These are phyloP conservation scores for Lutraria rhynchaena DNA, from an alignment of 1,140 invertebrate species.

Conservation along the genomic window DNA sequence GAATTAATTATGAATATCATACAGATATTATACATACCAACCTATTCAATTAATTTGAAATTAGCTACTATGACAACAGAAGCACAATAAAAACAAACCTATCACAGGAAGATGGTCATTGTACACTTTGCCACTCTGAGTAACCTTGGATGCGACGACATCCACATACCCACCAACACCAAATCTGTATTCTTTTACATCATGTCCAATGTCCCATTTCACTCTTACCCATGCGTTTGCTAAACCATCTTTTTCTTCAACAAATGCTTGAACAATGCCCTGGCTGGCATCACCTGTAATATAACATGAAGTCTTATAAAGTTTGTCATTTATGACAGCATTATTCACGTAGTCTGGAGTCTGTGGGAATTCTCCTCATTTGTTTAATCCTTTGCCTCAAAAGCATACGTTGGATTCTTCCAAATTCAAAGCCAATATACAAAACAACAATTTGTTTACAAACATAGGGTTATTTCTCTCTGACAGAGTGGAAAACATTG, in stretches of 20 bases:
- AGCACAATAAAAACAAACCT: slow-evolving; percentile 32
- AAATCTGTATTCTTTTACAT: slow-evolving; percentile 51
- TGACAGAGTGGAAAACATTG: no score
- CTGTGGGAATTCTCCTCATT: no score
- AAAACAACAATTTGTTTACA: no score
- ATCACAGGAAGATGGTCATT: slow-evolving; percentile 49
- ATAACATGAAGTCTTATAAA: no score
- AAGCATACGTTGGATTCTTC: no score
- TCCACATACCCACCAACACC: slow-evolving; percentile 51
- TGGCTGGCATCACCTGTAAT: slow-evolving; percentile 27
- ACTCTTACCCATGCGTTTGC: slow-evolving; percentile 48
- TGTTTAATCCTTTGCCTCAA: no score
- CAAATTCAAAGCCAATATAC: no score
- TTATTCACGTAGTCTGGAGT: no score
- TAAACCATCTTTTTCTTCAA: slow-evolving; percentile 42
- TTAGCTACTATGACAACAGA: not conserved
- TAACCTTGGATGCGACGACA: slow-evolving; percentile 38
- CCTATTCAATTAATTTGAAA: no score
- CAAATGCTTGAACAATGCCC: slow-evolving; percentile 46
- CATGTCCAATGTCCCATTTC: slow-evolving; percentile 48
- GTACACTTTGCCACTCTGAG: slow-evolving; percentile 41
- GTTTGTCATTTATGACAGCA: no score
- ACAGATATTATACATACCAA: not conserved
- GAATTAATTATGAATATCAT: no score
- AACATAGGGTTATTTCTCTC: no score